A percentile compares a stretch with the other conserved stretches of the same genome.
phyloP scores from a whole-genome alignment of 2,888 invertebrate genomes.

The Drosophila anomelani region DNA sequence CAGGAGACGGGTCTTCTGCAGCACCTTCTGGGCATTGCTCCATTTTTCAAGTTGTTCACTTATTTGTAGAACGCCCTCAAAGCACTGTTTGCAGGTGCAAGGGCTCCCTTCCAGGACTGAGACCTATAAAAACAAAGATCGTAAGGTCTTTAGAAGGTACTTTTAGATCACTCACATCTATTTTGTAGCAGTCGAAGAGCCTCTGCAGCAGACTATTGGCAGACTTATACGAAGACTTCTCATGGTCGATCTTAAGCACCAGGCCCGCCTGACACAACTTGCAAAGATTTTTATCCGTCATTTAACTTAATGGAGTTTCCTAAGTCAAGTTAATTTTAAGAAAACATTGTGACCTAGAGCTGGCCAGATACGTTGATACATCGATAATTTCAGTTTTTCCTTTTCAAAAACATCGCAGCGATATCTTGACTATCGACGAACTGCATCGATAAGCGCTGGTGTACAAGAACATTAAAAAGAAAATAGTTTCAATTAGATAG shows the following conservation, averaged over 20 bases:
- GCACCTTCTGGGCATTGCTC: conserved; percentile 16
- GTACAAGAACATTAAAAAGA: too few relatives aligned
- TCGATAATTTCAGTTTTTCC: not conserved
- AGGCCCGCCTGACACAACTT: conserved; percentile 14
- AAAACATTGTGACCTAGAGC: not conserved
- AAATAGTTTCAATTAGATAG: too few relatives aligned
- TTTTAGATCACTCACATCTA: conserved; percentile 18
- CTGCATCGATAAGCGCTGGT: too few relatives aligned
- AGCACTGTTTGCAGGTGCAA: conserved; percentile 22
- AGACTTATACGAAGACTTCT: conserved; percentile 1
- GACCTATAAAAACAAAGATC: not conserved
- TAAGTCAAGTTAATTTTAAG: not conserved
- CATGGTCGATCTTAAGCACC: not conserved
- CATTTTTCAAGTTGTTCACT: conserved; percentile 10
- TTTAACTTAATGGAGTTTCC: not conserved
- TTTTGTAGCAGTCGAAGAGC: conserved; percentile 30
- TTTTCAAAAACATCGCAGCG: too few relatives aligned
- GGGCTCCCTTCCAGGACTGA: not conserved
- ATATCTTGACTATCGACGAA: too few relatives aligned
- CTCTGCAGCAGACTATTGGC: conserved; percentile 16
- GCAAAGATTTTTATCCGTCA: conserved; percentile 4
- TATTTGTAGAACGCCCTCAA: conserved; percentile 4
- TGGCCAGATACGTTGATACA: not conserved
- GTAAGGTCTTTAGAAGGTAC: too few relatives aligned
- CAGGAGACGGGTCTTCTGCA: not conserved